Evolutionary conservation across 2,113 vertebrate species (phyloP).

Genomic region (Dryoscopus gambensis): DNA sequence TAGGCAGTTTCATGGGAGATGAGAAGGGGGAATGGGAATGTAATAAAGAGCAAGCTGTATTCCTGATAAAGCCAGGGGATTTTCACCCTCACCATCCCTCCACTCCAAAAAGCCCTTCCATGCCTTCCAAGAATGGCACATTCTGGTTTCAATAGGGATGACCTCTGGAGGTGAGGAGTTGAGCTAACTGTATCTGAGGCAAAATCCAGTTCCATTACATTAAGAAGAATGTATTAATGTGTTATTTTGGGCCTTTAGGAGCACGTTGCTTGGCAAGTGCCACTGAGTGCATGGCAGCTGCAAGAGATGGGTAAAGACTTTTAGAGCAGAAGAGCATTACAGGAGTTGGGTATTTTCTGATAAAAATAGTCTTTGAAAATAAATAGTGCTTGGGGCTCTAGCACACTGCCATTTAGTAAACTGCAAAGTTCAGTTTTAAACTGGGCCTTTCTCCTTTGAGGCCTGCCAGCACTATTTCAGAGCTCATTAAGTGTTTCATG

Average conservation of each 20-base stretch:
- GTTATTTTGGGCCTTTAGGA: background rate
- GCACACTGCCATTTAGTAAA: background rate
- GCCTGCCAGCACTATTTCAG: background rate
- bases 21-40: background rate
- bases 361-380: background rate
- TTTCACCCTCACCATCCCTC: background rate
- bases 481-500: background rate
- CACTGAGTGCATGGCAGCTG: background rate
- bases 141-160: background rate
- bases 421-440: background rate
- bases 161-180: background rate
- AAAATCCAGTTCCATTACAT: background rate
- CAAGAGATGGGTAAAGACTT: background rate
- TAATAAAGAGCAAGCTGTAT: background rate
- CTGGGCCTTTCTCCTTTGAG: background rate
- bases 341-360: background rate
- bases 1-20: slow-evolving; percentile 6
- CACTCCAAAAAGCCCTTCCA: background rate
- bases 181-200: background rate
- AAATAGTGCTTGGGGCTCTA: background rate
- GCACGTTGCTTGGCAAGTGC: background rate
- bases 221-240: background rate
- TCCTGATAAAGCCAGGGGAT: background rate
- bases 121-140: background rate
- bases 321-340: background rate